Conservation (phyloP, 2,113 vertebrate species). For the Anser brachyrhynchus region DNA sequence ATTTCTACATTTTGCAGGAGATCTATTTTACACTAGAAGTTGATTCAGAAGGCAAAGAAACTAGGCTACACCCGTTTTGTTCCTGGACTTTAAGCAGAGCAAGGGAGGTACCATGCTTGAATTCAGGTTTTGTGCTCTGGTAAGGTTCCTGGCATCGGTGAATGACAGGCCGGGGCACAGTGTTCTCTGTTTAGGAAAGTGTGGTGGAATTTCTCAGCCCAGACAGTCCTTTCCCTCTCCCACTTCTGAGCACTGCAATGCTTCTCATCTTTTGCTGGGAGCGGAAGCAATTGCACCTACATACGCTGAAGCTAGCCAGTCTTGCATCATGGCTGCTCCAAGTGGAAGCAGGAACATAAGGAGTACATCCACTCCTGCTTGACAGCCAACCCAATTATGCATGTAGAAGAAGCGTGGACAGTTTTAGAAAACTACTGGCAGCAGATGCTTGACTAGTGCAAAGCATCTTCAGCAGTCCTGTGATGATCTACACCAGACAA, state of each 20-base stretch:
- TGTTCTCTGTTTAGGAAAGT: not conserved
- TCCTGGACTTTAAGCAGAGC: not conserved
- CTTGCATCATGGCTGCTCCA: not conserved
- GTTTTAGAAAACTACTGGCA: not conserved
- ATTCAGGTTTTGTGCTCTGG: not conserved
- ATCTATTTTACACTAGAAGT: not conserved
- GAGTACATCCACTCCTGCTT: not conserved
- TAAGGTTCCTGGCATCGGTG: not conserved
- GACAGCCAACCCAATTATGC: not conserved
- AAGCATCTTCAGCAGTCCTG: not conserved
- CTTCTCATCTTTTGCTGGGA: not conserved
- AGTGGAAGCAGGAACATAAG: not conserved
- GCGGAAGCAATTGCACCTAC: fast-evolving
- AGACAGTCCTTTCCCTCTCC: not conserved
- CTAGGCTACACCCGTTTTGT: not conserved
- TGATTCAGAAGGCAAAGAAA: not conserved
- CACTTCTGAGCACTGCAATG: fast-evolving
- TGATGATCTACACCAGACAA: not conserved
- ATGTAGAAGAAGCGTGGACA: not conserved
- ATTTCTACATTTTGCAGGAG: not conserved
- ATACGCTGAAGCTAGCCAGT: fast-evolving
- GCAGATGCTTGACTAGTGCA: not conserved
- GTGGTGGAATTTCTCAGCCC: not conserved
- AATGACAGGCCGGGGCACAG: fast-evolving
- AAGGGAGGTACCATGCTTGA: not conserved